phyloP scores from a whole-genome alignment of 1,140 invertebrate species.

The Akabosia matsudoensis region DNA sequence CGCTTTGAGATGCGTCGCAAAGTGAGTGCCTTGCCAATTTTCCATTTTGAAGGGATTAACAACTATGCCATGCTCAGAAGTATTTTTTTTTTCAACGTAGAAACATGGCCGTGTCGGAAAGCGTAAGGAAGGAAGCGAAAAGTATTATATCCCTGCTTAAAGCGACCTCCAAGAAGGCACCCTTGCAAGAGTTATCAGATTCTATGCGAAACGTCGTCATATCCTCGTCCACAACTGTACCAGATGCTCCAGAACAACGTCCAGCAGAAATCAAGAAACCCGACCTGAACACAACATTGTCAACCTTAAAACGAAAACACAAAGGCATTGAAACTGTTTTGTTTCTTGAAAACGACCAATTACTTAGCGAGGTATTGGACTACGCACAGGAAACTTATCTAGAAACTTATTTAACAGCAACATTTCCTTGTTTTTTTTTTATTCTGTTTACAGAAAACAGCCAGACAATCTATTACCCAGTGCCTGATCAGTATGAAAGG shows the following conservation, averaged over 20 bases:
- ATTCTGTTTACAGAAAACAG: constrained; percentile 3
- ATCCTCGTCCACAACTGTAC: not conserved
- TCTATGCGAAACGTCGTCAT: not conserved
- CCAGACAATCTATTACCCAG: constrained; percentile 23
- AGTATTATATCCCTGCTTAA: not conserved
- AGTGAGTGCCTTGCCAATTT: not conserved
- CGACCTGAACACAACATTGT: not conserved
- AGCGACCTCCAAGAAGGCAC: not conserved
- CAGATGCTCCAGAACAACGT: not conserved
- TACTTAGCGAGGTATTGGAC: not conserved
- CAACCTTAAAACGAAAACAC: constrained; percentile 9
- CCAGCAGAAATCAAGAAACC: not conserved
- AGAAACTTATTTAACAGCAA: constrained; percentile 6
- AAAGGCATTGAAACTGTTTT: constrained; percentile 21
- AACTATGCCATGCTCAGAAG: no score
- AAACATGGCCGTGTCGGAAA: not conserved
- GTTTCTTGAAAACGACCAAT: not conserved
- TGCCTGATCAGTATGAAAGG: constrained; percentile 35
- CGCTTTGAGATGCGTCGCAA: not conserved
- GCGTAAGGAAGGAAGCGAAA: not conserved
- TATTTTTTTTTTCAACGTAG: not conserved
- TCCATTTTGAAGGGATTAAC: not conserved
- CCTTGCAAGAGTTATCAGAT: not conserved
- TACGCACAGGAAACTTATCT: no score
- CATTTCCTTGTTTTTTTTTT: not conserved